Base-by-base conservation (phyloP, 2,113 vertebrate species). In the Rousettus leschenaultii region DNA sequence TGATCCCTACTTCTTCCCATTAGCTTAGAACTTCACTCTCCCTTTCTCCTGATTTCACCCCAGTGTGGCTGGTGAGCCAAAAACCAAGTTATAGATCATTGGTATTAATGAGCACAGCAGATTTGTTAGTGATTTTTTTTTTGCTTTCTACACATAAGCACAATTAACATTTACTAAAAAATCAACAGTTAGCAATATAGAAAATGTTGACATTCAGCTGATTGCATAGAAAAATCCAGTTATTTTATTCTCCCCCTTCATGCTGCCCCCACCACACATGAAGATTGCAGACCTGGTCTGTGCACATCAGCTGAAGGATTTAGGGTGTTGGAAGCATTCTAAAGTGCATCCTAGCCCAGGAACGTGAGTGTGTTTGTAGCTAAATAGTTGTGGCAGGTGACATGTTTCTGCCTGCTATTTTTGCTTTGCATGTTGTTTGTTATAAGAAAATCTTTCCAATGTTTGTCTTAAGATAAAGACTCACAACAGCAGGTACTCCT, bases 111-210 rank as follows among this genome's bases (percentile, higher is more conserved):
- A 86, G 57, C 33, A 77, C 6, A 86, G 48, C 40, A 57, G 59
- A 55, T 38, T 30, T 84, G 55, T 93, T 63, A 59, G 28, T 78
- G 26, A 61, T 68, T 89, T 68, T 63, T 79, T 66, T 83, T 89
- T 48, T 68, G 33, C 22, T 48, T 75, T 45, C 5, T 74, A 16
- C 59, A 21, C 1, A 45, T 83, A 61, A 95, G 15, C 73, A 79
- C 59, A 78, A n/a, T 87, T 24, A 96, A 90, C 18, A 88, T 57
- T 80, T 92, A 57, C n/a, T 77, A 1, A 38, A 38, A 78, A 85
- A 48, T 73, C 45, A 86, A 63, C 24, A 18, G 11, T 90, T 40
- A 79, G 57, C 61, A 59, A 51, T 2, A 14, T 26, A 40, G 43
- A 40, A 90, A 82, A 70, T 55, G 6, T 28, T 70, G 38, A 19